Base-by-base conservation (phyloP, 2,888 invertebrate species). In the Leptarthrus brevirostris region DNA sequence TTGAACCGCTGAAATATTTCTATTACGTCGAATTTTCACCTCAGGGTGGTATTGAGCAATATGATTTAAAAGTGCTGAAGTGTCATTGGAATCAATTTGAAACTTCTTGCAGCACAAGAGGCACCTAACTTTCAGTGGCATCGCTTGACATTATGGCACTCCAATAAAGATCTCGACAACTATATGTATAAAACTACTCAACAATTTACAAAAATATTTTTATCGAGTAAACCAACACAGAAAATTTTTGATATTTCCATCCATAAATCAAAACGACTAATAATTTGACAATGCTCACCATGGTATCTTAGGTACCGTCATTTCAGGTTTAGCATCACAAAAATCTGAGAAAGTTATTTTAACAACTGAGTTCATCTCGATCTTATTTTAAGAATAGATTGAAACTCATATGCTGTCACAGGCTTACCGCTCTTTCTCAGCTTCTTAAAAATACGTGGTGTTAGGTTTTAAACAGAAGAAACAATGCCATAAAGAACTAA, bases 21-120 rank as follows among this genome's bases (percentile, higher is more conserved):
- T 8, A 5, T 30, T 30, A 3, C 30, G 30, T 30, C 8, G 30
- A 30, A 30, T 8, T 30, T 30, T 30, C n/a, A 40, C n/a, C n/a
- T 40, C 40, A 2, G 76, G 75, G 71, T 76, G 76, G 1, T 36
- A 34, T 22, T 56, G 24, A 5, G 56, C 36, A 16, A 76, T 74
- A 69, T 76, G 76, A 30, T 61, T 24, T 22, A 76, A 44, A 1
- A 76, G 64, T 1, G 52, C 30, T 22, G 61, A 16, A 12, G 74
- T 75, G 34, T 76, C 73, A 56, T 72, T 53, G 20, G n/a, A 24
- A 12, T 22, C 0, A 16, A 66, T 24, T 20, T 22, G 24, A 6
- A 74, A 61, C 36, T 36, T 52, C n/a, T 74, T 26, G n/a, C 74
- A 44, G 22, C 74, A 74, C 26, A 74, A 44, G 12, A 64, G 52